These are phyloP conservation scores for Phymatocera aterrima DNA, from an alignment of 2,888 invertebrate species.

Conservation along the genomic window DNA sequence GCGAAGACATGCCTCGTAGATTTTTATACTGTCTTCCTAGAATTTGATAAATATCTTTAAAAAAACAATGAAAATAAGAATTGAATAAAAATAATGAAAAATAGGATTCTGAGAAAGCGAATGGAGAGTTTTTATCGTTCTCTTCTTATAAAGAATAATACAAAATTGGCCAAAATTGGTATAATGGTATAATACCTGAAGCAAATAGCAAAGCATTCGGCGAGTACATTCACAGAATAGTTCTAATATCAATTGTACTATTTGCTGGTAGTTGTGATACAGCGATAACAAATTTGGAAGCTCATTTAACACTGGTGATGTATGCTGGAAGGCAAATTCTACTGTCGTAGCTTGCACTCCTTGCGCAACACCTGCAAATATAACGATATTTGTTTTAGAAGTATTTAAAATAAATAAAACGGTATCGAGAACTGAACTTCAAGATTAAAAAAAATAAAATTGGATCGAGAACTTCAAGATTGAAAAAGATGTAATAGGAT, in stretches of 20 bases:
- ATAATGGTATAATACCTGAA: conserved; percentile 62
- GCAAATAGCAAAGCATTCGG: conserved; percentile 81
- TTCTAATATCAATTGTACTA: conserved; percentile 86
- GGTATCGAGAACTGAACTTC: not conserved
- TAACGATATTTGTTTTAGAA: conserved; percentile 41
- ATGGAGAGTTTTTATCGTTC: conserved; percentile 26
- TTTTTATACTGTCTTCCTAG: conserved; percentile 79
- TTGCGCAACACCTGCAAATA: conserved; percentile 79
- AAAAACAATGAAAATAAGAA: conserved; percentile 15
- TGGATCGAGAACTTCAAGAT: no score
- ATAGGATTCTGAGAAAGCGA: conserved; percentile 28
- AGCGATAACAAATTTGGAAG: conserved; percentile 83
- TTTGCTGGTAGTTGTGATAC: conserved; percentile 88
- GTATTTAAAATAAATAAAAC: not conserved
- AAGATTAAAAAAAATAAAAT: no score
- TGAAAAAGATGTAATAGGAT: no score
- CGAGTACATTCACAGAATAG: conserved; percentile 85
- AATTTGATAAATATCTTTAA: conserved; percentile 45
- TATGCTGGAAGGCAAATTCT: conserved; percentile 78
- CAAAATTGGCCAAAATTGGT: not conserved
- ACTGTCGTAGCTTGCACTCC: conserved; percentile 77
- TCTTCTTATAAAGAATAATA: not conserved
- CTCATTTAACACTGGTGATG: conserved; percentile 81
- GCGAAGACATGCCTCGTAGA: conserved; percentile 83
- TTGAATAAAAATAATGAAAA: conserved; percentile 45